Percentiles rank a stretch among this genome's conserved stretches.
Conservation (phyloP, 1,140 invertebrate species). For the Phymastichus coffea region DNA sequence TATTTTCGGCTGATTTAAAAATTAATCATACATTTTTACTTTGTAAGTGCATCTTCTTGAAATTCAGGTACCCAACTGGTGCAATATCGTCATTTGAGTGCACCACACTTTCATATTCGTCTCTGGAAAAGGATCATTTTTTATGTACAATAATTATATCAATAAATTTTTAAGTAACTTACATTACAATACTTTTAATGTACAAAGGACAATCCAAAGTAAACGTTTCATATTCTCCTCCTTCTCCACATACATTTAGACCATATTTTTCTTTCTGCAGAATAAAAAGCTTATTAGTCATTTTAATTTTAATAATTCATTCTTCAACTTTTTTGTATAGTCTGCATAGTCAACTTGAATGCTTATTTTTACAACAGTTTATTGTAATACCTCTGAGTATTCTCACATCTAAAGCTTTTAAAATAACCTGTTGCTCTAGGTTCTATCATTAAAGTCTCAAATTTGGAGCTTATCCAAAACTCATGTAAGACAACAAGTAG, state of each 20-base stretch:
- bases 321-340: too few species aligned
- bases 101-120: conserved; percentile 84
- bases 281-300: conserved; percentile 26
- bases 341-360: too few species aligned
- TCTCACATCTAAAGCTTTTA: neutral
- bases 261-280: conserved; percentile 88
- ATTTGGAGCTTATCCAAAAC: conserved; percentile 42
- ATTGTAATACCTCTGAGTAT: too few species aligned
- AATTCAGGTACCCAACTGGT: conserved; percentile 88
- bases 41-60: conserved; percentile 77
- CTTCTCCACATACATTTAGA: conserved; percentile 97
- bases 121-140: conserved; percentile 61
- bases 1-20: neutral
- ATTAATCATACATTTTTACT: conserved; percentile 61
- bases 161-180: conserved; percentile 55
- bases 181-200: conserved; percentile 86
- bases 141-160: conserved; percentile 15
- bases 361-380: too few species aligned
- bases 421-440: conserved; percentile 5
- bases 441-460: too few species aligned
- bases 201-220: conserved; percentile 96
- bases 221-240: conserved; percentile 98
- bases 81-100: conserved; percentile 90
- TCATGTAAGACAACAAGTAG: conserved; percentile 23
- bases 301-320: too few species aligned